Evolutionary conservation across 37 sponge, comb jelly and placozoan genomes (phyloP).

Genomic region (Geodia barretti): DNA sequence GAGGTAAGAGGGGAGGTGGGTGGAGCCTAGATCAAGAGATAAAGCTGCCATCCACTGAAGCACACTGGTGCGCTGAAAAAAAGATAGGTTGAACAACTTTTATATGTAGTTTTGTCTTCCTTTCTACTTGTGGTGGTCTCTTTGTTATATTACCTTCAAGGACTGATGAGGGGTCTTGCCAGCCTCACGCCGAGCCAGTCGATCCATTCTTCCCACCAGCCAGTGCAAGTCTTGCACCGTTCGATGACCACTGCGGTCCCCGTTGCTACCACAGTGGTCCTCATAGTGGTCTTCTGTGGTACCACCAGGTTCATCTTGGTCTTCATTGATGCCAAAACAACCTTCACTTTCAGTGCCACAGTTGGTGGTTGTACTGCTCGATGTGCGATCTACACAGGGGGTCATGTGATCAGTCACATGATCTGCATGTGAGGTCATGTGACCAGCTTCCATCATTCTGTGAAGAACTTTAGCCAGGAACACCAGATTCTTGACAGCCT

Average conservation of each 20-base stretch:
- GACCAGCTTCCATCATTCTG: not conserved
- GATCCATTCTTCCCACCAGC: slow-evolving; percentile 49
- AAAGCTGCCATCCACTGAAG: slow-evolving; percentile 85
- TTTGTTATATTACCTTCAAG: slow-evolving; percentile 72
- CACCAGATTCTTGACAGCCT: slow-evolving; percentile 82
- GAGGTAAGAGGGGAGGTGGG: slow-evolving; percentile 42
- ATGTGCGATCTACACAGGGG: not conserved
- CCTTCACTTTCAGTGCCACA: not conserved
- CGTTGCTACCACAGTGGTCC: not conserved
- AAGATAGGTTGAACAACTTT: not conserved
- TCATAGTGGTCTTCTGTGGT: too few species aligned
- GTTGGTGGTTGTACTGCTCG: too few species aligned
- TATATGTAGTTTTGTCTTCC: not conserved
- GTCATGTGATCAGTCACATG: not conserved
- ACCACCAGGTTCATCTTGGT: not conserved
- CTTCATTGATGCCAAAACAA: not conserved
- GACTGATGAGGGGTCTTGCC: slow-evolving; percentile 79
- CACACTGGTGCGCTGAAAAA: slow-evolving; percentile 68
- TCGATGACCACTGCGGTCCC: not conserved
- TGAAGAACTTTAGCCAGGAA: slow-evolving; percentile 61
- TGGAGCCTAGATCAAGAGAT: slow-evolving; percentile 54
- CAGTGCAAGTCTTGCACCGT: slow-evolving; percentile 16
- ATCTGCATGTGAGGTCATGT: not conserved
- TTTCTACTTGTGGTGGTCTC: not conserved
- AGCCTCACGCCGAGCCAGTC: slow-evolving; percentile 72